Evolutionary conservation across 2,888 invertebrate species (phyloP).

Genomic region (Crioceris asparagi): DNA sequence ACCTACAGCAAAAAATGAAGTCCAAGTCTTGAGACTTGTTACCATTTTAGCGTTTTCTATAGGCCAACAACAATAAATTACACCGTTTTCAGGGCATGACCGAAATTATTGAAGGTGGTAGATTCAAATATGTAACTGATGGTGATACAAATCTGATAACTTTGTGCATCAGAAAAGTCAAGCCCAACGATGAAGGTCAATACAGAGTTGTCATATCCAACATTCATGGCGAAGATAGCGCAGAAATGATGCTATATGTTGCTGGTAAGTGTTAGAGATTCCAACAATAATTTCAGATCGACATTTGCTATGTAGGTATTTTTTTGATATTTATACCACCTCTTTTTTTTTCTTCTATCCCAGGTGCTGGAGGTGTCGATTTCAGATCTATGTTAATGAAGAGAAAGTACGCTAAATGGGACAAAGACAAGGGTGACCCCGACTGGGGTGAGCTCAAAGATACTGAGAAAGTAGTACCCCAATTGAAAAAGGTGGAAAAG

Average conservation of each 20-base stretch:
- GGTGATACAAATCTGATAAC: conserved; percentile 87
- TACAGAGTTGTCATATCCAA: conserved; percentile 90
- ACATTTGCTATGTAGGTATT: too few species aligned
- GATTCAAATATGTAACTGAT: conserved; percentile 91
- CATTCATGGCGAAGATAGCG: conserved; percentile 89
- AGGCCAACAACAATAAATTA: background rate
- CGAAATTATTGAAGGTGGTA: conserved; percentile 89
- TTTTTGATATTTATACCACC: background rate
- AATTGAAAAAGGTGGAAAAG: conserved; percentile 88
- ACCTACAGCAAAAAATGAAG: background rate
- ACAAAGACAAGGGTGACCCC: conserved; percentile 78
- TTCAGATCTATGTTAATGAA: conserved; percentile 98
- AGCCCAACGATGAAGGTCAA: conserved; percentile 94
- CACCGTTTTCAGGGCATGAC: conserved; percentile 53
- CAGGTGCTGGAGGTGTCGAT: conserved; percentile 95
- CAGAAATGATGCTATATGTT: conserved; percentile 92
- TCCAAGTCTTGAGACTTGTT: background rate
- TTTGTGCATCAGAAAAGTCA: conserved; percentile 90
- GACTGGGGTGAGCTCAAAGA: conserved; percentile 93
- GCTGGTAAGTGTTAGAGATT: conserved; percentile 80
- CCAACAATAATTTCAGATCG: too few species aligned
- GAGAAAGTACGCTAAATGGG: conserved; percentile 91
- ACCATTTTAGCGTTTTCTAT: too few species aligned
- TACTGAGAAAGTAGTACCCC: conserved; percentile 74
- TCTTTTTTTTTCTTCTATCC: background rate